These are phyloP conservation scores for Drosophila bunnanda DNA, from an alignment of 2,888 invertebrate genomes.

Conservation along the genomic window DNA sequence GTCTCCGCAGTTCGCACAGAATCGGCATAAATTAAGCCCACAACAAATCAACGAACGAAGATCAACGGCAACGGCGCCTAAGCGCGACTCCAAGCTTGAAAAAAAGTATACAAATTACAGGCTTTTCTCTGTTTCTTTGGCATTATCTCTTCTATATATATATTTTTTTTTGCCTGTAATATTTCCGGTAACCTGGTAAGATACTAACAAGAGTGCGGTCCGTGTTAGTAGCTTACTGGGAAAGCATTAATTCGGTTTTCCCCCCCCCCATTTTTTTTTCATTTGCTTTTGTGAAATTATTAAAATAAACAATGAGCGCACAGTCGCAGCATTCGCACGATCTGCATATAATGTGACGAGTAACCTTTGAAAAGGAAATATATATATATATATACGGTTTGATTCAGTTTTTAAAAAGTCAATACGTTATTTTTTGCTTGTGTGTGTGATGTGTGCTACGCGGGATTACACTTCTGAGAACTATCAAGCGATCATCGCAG, in stretches of 20 bases:
- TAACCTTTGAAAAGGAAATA: slow-evolving; percentile 24
- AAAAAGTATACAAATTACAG: slow-evolving; percentile 13
- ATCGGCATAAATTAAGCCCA: slow-evolving; percentile 31
- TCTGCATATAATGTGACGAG: slow-evolving; percentile 14
- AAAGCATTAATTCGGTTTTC: slow-evolving; percentile 7
- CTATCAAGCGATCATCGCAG: slow-evolving; percentile 1
- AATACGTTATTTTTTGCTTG: neutral
- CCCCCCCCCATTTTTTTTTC: too few relatives aligned
- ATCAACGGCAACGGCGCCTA: slow-evolving; percentile 21
- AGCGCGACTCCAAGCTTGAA: slow-evolving; percentile 8
- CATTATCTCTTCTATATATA: slow-evolving; percentile 7
- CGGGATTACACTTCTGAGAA: slow-evolving; percentile 6
- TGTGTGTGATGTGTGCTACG: neutral
- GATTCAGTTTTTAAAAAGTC: slow-evolving; percentile 5
- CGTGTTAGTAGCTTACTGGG: slow-evolving; percentile 37
- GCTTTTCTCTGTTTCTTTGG: slow-evolving; percentile 7
- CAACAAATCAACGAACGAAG: slow-evolving; percentile 14
- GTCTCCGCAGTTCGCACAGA: slow-evolving; percentile 43
- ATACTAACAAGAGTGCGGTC: slow-evolving; percentile 21
- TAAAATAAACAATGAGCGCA: slow-evolving; percentile 30
- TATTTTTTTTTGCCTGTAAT: slow-evolving; percentile 5
- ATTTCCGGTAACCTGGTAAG: slow-evolving; percentile 22
- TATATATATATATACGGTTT: neutral
- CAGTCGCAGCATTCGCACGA: slow-evolving; percentile 20
- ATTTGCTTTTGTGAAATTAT: slow-evolving; percentile 8